These are phyloP conservation scores for Esox lucius DNA, from an alignment of 2,797 vertebrate species.

Conservation along the genomic window DNA sequence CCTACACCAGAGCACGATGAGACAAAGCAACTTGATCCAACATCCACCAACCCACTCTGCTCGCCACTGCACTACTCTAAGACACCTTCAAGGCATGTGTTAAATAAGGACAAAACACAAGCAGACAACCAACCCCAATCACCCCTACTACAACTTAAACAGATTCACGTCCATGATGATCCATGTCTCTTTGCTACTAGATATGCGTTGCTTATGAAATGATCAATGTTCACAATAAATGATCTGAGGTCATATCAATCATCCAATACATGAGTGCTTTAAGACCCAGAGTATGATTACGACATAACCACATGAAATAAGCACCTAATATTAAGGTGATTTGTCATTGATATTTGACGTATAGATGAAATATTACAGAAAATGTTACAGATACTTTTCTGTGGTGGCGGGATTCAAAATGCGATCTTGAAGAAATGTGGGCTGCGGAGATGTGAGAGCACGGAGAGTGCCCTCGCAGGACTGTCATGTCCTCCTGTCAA, in stretches of 20 bases:
- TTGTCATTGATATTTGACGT: background rate
- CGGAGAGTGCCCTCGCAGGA: background rate
- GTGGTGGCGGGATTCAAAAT: background rate
- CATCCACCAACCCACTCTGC: no score
- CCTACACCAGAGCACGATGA: no score
- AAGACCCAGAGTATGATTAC: background rate
- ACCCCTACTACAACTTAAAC: background rate
- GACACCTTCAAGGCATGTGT: no score
- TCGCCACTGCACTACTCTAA: no score
- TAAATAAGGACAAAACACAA: no score
- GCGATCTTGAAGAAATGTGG: background rate
- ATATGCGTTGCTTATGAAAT: background rate
- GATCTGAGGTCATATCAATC: conserved; percentile 19
- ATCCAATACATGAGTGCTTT: background rate
- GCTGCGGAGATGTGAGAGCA: background rate
- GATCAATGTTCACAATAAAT: background rate
- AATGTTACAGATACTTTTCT: background rate
- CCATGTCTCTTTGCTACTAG: background rate
- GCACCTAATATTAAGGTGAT: background rate
- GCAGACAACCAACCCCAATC: no score
- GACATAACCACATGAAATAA: background rate
- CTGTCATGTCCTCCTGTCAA: conserved; percentile 18
- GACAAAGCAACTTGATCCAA: no score
- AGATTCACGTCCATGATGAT: background rate
- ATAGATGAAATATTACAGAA: background rate